A percentile compares a stretch with the other conserved stretches of the same genome.
These are phyloP conservation scores for Drosophila yooni DNA, from an alignment of 2,888 invertebrate species.

Conservation along the genomic window DNA sequence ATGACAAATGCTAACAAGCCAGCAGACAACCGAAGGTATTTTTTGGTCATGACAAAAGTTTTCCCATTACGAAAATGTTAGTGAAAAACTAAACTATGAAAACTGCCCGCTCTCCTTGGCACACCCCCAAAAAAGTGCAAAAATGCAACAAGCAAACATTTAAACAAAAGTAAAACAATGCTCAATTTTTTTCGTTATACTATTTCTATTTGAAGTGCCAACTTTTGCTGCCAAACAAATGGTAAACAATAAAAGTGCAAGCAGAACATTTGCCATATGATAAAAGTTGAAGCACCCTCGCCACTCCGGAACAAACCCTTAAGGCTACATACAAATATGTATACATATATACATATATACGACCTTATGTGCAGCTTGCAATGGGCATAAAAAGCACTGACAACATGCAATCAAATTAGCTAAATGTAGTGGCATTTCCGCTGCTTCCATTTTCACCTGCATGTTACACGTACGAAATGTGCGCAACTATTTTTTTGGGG, in stretches of 20 bases:
- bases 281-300: constrained; percentile 60
- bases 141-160: constrained; percentile 67
- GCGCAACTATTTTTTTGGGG: constrained; percentile 3
- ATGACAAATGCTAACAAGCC: constrained; percentile 37
- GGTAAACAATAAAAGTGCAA: constrained; percentile 57
- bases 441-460: constrained; percentile 30
- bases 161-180: constrained; percentile 64
- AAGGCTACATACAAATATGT: not conserved
- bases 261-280: constrained; percentile 65
- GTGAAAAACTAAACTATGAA: constrained; percentile 26
- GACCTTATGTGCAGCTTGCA: constrained; percentile 13
- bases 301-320: constrained; percentile 4
- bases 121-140: constrained; percentile 32
- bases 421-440: constrained; percentile 58
- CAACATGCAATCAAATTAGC: constrained; percentile 64
- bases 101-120: not conserved
- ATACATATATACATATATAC: not conserved
- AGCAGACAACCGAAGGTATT: constrained; percentile 40
- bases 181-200: constrained; percentile 39
- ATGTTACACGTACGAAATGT: not conserved
- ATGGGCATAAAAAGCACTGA: constrained; percentile 19
- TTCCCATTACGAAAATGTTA: constrained; percentile 67
- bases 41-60: constrained; percentile 55
- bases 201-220: constrained; percentile 28
- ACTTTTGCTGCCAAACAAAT: constrained; percentile 50